phyloP scores from a whole-genome alignment of 2,113 vertebrate species.

The Nycticebus coucang region DNA sequence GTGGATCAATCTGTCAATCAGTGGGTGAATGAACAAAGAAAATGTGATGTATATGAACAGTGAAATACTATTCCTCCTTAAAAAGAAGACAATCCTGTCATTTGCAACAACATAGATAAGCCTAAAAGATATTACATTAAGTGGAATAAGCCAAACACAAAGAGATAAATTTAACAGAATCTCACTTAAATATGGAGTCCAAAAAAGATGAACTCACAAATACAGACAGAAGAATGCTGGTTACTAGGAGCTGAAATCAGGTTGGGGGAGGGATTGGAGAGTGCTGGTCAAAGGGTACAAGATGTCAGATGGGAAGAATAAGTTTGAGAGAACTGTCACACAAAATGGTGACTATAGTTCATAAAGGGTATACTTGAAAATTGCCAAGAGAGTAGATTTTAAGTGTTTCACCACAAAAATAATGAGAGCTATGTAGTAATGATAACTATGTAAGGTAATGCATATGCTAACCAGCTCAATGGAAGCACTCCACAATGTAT shows the following conservation, averaged over 20 bases:
- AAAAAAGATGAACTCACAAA: neutral
- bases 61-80: neutral
- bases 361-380: neutral
- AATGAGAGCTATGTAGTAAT: neutral
- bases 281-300: neutral
- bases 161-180: neutral
- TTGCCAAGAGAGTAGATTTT: neutral
- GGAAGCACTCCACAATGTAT: too few species aligned
- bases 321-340: neutral
- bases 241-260: neutral
- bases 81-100: neutral
- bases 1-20: neutral
- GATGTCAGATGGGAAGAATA: neutral
- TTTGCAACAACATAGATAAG: neutral
- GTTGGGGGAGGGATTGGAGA: neutral
- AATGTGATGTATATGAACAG: neutral
- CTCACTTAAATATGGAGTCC: neutral
- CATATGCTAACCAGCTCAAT: neutral
- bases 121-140: neutral
- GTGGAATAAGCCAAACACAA: neutral
- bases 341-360: neutral
- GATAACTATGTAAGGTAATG: neutral
- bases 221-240: neutral
- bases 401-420: neutral
- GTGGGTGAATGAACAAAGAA: neutral